Evolutionary conservation across 2,888 invertebrate genomes (phyloP), one percentile per base, ranked within the genome.

Genomic region (Limnephilus rhombicus): DNA sequence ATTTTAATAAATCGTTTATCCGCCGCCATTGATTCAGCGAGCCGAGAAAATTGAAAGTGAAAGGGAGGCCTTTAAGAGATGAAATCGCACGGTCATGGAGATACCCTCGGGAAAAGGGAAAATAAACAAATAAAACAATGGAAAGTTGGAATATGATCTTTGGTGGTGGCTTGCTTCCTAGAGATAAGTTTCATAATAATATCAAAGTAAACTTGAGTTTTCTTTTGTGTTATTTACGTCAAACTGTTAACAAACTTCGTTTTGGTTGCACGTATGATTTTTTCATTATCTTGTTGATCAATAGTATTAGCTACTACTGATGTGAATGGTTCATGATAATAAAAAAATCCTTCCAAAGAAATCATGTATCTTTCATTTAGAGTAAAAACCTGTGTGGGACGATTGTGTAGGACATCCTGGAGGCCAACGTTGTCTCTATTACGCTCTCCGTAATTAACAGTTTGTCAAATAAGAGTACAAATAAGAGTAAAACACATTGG

Each of bases 1-100:
- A 85, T 91, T 92, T 91, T 91, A 91, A 90, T 91, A 87, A 91
- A 92, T 92, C 92, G 92, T 92, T 92, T 91, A 92, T 90, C 91
- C 86, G 90, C 49, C 92, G 85, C 85, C 89, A 91, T 91, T 91
- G 91, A 91, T 91, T 91, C 91, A 91, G 86, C 86, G 80, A 86
- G 18, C 86, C 86, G 91, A 37, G 86, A 91, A 86, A 91, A 91
- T 85, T 53, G 91, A 91, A 86, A 91, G 91, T 31, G 91, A 91
- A 90, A 90, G 37, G 83, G 49, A 53, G 41, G 85, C 53, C 34
- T 83, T 90, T 90, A 53, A 85, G 80, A 68, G 90, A 90, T 15
- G 90, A 81, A 31, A 68, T 68, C 5, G 53, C 53, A 68, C 80
- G 34, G 89, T 89, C 89, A 89, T 89, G 89, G 80, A 80, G 80